These are phyloP conservation scores for Zootermopsis nevadensis DNA, from an alignment of 2,888 invertebrate genomes.

Conservation along the genomic window DNA sequence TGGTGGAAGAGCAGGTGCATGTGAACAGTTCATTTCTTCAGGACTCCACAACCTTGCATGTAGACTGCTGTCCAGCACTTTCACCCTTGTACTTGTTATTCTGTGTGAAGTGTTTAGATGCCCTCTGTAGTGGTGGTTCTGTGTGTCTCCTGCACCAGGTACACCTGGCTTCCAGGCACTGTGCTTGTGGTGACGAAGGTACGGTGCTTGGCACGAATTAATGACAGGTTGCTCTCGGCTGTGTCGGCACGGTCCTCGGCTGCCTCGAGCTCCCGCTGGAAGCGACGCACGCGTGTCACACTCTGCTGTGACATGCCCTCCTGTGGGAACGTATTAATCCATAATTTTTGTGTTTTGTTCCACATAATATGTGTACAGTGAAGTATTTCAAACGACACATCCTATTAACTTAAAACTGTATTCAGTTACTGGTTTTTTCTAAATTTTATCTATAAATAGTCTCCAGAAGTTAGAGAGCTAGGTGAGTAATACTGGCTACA, in stretches of 20 bases:
- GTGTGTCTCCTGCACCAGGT: conserved; percentile 88
- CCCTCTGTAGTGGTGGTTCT: conserved; percentile 60
- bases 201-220: conserved; percentile 98
- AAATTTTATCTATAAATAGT: too few relatives aligned
- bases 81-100: neutral
- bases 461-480: too few relatives aligned
- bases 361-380: too few relatives aligned
- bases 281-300: conserved; percentile 95
- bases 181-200: conserved; percentile 95
- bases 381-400: too few relatives aligned
- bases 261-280: conserved; percentile 98
- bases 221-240: conserved; percentile 92
- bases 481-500: too few relatives aligned
- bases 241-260: conserved; percentile 96
- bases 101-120: conserved; percentile 46
- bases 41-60: conserved; percentile 18
- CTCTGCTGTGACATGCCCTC: conserved; percentile 93
- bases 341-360: too few relatives aligned
- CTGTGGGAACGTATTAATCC: conserved; percentile 63
- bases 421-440: too few relatives aligned
- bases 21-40: conserved; percentile 21
- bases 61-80: conserved; percentile 3
- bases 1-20: neutral
- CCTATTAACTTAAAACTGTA: too few relatives aligned
- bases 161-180: conserved; percentile 91